Evolutionary conservation across 2,888 invertebrate genomes (phyloP), one percentile per base, ranked within the genome.

Genomic region (Harpalus rubripes): DNA sequence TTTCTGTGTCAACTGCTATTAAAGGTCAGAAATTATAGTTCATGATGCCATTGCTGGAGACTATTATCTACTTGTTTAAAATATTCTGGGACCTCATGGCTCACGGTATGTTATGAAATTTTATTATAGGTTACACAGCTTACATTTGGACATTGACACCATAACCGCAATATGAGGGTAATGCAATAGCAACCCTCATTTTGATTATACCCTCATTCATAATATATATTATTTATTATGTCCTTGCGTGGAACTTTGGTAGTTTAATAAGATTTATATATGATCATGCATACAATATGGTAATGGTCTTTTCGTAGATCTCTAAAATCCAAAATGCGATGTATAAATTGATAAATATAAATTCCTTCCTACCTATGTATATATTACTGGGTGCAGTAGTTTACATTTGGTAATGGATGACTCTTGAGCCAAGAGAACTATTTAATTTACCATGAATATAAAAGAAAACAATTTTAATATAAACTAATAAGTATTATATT

Each of bases 1-100:
- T 72, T 72, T 44, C 72, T 72, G 72, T 72, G 72, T 72, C 65
- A 65, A 26, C 65, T 32, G 0, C 65, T 32, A 65, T 65, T 65
- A 65, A 39, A 65, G 65, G 61, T 63, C n/a, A 72, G 7, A 72
- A 72, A 72, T 72, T 44, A 72, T 44, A 72, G 41, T 41, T 72
- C 41, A 10, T 16, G 41, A 74, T 15, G 16, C 72, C 44, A 74
- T 74, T 74, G 72, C 52, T 41, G 16, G 18, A 12, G 15, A 44
- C 18, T 74, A 74, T 74, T 74, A 74, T 74, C 18, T 12, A 41
- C 44, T 18, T 44, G 18, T 74, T 74, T 8, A 16, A 74, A 44
- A 41, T 74, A 12, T 74, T 18, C 26, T 74, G 18, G 72, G 65
- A 65, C 65, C 22, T 26, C 26, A 6, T 1, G 26, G 26, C 8